These are phyloP conservation scores for Phrynosoma blainvillii DNA, from an alignment of 2,113 vertebrate species.

Conservation along the genomic window DNA sequence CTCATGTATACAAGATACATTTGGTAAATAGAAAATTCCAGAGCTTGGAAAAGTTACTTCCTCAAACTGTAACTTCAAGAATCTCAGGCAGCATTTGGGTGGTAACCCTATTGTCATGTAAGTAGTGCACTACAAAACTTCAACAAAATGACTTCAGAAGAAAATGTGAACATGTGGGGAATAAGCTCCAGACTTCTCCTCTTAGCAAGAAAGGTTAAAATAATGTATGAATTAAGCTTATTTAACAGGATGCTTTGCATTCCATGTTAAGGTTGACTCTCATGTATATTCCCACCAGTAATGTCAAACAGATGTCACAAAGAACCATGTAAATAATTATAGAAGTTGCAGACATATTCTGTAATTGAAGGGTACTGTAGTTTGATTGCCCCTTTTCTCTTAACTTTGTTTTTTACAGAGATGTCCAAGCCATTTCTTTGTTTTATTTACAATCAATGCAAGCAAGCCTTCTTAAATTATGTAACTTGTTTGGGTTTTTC, in stretches of 20 bases:
- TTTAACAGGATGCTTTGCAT: conserved; percentile 77
- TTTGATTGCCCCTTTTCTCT: conserved; percentile 58
- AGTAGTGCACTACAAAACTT: neutral
- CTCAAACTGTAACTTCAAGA: neutral
- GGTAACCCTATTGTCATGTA: neutral
- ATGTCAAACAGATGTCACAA: conserved; percentile 79
- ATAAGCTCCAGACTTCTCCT: conserved; percentile 63
- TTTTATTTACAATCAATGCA: conserved; percentile 19
- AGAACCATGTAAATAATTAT: conserved; percentile 58
- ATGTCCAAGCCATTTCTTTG: neutral
- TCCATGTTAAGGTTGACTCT: conserved; percentile 75
- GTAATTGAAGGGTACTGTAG: conserved; percentile 64
- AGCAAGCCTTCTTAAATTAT: neutral
- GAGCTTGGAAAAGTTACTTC: neutral
- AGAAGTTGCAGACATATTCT: conserved; percentile 69
- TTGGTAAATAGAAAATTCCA: neutral
- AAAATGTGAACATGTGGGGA: conserved; percentile 70
- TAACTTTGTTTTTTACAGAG: neutral
- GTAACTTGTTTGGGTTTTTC: neutral
- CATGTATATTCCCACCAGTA: conserved; percentile 67
- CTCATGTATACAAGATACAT: neutral
- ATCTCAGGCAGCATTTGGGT: neutral
- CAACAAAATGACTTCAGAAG: conserved; percentile 46
- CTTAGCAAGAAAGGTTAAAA: conserved; percentile 63
- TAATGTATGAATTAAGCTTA: conserved; percentile 55